A percentile compares a stretch with the other conserved stretches of the same genome.
Conservation (phyloP, 2,888 invertebrate species). For the Anagyrus pseudococci region DNA sequence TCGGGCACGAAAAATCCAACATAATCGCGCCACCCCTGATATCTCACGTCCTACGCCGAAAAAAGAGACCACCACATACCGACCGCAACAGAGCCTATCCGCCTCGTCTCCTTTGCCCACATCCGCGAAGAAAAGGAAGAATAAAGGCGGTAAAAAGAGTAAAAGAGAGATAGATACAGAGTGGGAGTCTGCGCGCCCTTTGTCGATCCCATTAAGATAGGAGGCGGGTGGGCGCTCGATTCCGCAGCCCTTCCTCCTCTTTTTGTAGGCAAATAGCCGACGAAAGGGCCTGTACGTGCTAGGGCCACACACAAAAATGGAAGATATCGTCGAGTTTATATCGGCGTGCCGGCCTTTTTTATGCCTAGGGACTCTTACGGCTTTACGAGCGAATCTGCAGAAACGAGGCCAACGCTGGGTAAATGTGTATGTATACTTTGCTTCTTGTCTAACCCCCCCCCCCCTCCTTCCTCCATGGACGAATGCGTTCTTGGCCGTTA, state of each 20-base stretch:
- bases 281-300: not conserved
- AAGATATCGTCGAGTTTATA: conserved; percentile 3
- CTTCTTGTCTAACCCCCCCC: too few relatives aligned
- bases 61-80: not conserved
- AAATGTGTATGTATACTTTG: too few relatives aligned
- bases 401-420: not conserved
- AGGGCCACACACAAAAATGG: conserved; percentile 1
- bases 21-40: conserved; percentile 11
- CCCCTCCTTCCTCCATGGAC: too few relatives aligned
- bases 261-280: conserved; percentile 35
- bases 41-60: not conserved
- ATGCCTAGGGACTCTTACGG: not conserved
- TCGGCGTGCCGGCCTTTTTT: not conserved
- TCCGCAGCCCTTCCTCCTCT: conserved; percentile 15
- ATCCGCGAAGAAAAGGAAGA: not conserved
- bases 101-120: not conserved
- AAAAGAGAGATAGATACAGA: not conserved
- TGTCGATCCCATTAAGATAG: conserved; percentile 36
- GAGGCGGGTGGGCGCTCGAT: conserved; percentile 14
- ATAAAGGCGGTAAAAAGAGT: not conserved
- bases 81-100: not conserved
- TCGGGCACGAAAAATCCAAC: conserved; percentile 18
- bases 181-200: conserved; percentile 1
- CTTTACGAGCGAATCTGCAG: not conserved
- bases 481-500: too few relatives aligned